Evolutionary conservation across 2,113 vertebrate species (phyloP).

Genomic region (Natator depressus): DNA sequence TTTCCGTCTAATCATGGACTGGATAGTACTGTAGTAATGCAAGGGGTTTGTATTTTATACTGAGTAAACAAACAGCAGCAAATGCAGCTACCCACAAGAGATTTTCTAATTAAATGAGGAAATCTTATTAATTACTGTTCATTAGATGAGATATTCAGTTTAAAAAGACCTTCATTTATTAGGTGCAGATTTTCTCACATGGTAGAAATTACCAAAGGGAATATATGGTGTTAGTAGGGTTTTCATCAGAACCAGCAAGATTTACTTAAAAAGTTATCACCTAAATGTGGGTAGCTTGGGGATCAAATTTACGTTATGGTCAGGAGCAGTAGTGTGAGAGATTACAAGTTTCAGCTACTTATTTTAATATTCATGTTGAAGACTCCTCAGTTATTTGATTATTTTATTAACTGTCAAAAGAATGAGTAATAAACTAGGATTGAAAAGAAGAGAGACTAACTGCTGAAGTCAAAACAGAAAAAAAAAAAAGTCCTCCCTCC

Average conservation of each 20-base stretch:
- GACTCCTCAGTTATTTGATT: neutral
- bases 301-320: neutral
- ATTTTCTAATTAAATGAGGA: constrained; percentile 62
- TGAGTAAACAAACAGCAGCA: constrained; percentile 58
- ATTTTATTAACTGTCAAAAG: neutral
- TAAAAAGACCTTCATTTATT: constrained; percentile 48
- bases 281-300: neutral
- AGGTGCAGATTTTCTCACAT: constrained; percentile 14
- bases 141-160: constrained; percentile 57
- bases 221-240: neutral
- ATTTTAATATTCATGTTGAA: neutral
- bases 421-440: neutral
- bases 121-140: constrained; percentile 62
- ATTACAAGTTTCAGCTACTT: neutral
- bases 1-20: constrained; percentile 29
- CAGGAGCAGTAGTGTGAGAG: neutral
- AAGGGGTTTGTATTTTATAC: constrained; percentile 45
- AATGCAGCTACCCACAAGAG: constrained; percentile 58
- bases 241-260: constrained; percentile 32
- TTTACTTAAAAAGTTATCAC: neutral
- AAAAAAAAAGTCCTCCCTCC: neutral
- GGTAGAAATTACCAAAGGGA: constrained; percentile 22
- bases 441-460: neutral
- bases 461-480: neutral
- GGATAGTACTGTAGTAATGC: neutral